Evolutionary conservation across 2,113 vertebrate genomes (phyloP), one percentile per base, ranked within the genome.

Genomic region (Syngnathoides biaculeatus): DNA sequence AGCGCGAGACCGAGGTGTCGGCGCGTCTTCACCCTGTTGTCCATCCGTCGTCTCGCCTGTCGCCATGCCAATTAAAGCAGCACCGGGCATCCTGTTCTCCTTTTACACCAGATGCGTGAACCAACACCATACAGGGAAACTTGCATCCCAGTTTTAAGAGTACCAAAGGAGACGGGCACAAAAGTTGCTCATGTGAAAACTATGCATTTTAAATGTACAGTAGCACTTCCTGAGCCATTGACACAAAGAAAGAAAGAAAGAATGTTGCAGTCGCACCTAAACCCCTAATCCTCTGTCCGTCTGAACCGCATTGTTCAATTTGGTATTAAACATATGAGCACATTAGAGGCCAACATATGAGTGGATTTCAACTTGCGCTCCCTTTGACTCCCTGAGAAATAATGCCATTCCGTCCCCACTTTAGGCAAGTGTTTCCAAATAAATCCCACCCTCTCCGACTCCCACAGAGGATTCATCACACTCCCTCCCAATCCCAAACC

Each of bases 31-130:
- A 76, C 30, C 71, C 75, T 77, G 48, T 50, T 67, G 58, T 26
- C 68, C 80, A 79, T 72, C 85, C 84, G 73, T 84, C 78, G 68
- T 65, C 69, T 88, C 88, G 86, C 84, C 55, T 65, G 61, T 42
- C 22, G 83, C 86, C 88, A 87, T 79, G 74, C 77, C 84, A 88
- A 90, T 89, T 87, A 90, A 86, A 84, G 47, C 74, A 38, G 74
- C 63, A 20, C 40, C 35, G 70, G 81, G 82, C 82, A 69, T 47
- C 3, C 64, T 71, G 79, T 74, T 81, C 81, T 80, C 68, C 65
- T 65, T 43, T 8, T 75, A 79, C 78, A 73, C 79, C 67, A 72
- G 68, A 74, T n/a, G n/a, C n/a, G n/a, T n/a, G n/a, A n/a, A n/a
- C n/a, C n/a, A n/a, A 84, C 77, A 83, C 11, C 75, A 69, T 63